Conservation (phyloP, 1,140 invertebrate genomes). For the Dreissena polymorpha region DNA sequence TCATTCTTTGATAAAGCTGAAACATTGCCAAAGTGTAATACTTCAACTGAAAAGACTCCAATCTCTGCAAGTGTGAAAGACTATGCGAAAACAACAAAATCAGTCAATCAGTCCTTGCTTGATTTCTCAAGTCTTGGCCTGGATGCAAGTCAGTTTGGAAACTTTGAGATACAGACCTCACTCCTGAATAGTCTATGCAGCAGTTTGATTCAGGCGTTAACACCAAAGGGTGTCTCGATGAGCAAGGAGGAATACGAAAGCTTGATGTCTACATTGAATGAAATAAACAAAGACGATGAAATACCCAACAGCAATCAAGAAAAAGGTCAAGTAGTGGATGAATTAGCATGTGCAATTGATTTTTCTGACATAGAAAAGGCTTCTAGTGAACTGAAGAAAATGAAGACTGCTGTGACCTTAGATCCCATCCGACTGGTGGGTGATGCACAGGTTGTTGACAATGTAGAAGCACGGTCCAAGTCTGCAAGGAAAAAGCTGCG, state of each 20-base stretch:
- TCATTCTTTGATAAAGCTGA: not conserved
- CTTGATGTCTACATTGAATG: conserved; percentile 25
- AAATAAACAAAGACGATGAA: conserved; percentile 16
- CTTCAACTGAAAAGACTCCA: not conserved
- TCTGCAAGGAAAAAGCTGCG: conserved; percentile 45
- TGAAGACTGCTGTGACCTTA: conserved; percentile 6
- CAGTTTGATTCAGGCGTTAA: conserved; percentile 49
- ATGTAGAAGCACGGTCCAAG: conserved; percentile 21
- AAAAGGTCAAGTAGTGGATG: not conserved
- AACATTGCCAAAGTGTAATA: not conserved
- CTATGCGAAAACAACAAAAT: too few species aligned
- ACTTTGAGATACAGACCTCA: conserved; percentile 47
- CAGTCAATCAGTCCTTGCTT: too few species aligned
- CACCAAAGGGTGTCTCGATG: conserved; percentile 47
- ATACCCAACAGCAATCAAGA: not conserved
- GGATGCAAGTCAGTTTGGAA: conserved; percentile 40
- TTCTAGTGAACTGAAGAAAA: conserved; percentile 25
- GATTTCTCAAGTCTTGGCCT: not conserved
- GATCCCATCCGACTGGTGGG: conserved; percentile 34
- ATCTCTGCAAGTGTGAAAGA: too few species aligned
- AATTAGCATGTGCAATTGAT: conserved; percentile 26
- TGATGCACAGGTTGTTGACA: conserved; percentile 11
- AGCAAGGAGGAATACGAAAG: conserved; percentile 36
- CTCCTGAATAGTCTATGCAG: conserved; percentile 42
- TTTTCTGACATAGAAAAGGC: conserved; percentile 43